Conservation (phyloP, 2,113 vertebrate species). For the Vidua macroura region DNA sequence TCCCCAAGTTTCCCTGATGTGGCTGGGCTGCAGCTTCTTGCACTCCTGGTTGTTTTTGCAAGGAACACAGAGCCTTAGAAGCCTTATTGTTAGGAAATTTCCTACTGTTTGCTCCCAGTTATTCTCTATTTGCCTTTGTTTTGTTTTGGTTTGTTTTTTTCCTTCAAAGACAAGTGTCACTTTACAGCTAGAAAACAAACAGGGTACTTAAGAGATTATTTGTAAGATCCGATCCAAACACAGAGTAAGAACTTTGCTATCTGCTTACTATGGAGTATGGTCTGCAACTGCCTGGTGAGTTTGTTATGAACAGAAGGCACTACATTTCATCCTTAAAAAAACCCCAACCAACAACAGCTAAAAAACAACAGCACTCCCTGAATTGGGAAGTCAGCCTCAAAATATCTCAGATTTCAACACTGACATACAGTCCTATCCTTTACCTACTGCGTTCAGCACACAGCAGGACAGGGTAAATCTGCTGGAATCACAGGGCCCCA, state of each 20-base stretch:
- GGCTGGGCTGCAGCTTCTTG: not conserved
- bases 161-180: conserved; percentile 21
- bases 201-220: not conserved
- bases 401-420: not conserved
- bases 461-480: not conserved
- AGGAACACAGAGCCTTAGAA: not conserved
- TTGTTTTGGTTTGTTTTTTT: not conserved
- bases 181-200: conserved; percentile 47
- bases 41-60: not conserved
- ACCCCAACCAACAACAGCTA: not conserved
- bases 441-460: not conserved
- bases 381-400: not conserved
- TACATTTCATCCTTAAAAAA: not conserved
- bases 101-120: not conserved
- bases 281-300: not conserved
- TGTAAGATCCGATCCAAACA: not conserved
- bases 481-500: not conserved
- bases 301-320: not conserved
- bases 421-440: not conserved
- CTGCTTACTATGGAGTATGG: not conserved
- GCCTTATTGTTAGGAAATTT: conserved; percentile 22
- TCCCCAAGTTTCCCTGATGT: not conserved
- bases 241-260: not conserved
- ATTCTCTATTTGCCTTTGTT: conserved; percentile 25
- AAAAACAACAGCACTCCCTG: not conserved